Evolutionary conservation across 1,140 invertebrate genomes (phyloP).

Genomic region (Hormaphis cornu): DNA sequence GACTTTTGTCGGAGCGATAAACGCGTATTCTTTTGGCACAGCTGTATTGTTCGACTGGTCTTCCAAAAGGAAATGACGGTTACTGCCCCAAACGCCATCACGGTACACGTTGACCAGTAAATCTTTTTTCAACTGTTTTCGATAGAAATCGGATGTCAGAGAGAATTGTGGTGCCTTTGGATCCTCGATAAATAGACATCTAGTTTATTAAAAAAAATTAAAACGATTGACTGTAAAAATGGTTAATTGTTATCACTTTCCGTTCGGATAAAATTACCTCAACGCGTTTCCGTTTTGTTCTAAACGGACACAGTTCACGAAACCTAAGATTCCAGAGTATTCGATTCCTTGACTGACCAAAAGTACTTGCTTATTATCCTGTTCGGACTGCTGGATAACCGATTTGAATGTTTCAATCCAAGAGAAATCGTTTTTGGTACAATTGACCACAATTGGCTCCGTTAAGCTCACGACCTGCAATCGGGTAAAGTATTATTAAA

Average conservation of each 20-base stretch:
- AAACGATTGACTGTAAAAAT: constrained; percentile 54
- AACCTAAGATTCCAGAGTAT: constrained; percentile 66
- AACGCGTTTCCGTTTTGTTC: background rate
- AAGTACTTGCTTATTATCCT: constrained; percentile 53
- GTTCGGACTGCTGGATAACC: constrained; percentile 50
- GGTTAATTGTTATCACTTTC: too few species aligned
- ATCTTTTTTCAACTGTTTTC: constrained; percentile 42
- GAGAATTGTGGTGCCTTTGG: constrained; percentile 35
- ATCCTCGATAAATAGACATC: constrained; percentile 36
- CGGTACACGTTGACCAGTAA: constrained; percentile 43
- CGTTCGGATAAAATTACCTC: too few species aligned
- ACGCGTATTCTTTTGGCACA: constrained; percentile 55
- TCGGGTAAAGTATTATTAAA: constrained; percentile 52
- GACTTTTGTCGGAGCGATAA: constrained; percentile 62
- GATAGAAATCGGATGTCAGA: constrained; percentile 43
- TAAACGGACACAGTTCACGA: constrained; percentile 15
- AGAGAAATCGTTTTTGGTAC: constrained; percentile 55
- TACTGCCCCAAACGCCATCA: constrained; percentile 41
- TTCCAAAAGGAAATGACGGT: constrained; percentile 62
- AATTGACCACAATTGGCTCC: constrained; percentile 43
- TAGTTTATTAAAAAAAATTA: background rate
- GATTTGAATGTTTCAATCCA: constrained; percentile 75
- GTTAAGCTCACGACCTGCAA: background rate
- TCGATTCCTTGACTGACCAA: constrained; percentile 57
- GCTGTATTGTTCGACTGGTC: constrained; percentile 45